Conservation (phyloP, 2,113 vertebrate species). For the Melierax canorus region DNA sequence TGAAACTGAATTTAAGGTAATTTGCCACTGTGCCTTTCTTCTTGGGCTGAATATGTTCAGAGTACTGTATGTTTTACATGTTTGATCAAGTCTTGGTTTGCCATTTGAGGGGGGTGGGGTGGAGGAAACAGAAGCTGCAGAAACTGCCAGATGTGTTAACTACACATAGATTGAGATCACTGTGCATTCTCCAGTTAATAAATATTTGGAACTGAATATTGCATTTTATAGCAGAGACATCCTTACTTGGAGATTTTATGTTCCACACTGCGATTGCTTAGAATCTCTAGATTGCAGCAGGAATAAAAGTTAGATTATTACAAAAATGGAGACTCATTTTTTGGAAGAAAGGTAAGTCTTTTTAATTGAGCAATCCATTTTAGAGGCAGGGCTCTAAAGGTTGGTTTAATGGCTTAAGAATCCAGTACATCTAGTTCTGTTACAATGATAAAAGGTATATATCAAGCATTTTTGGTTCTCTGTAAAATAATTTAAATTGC, state of each 20-base stretch:
- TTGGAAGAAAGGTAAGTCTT: slow-evolving; percentile 9
- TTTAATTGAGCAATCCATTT: background rate
- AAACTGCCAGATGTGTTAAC: background rate
- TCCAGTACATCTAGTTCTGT: background rate
- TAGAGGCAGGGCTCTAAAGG: background rate
- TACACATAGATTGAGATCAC: background rate
- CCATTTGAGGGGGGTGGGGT: background rate
- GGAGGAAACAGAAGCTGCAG: background rate
- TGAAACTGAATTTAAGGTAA: slow-evolving; percentile 98
- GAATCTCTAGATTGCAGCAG: background rate
- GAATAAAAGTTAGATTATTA: slow-evolving; percentile 2
- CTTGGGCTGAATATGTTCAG: background rate
- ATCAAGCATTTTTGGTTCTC: background rate
- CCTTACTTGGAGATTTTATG: background rate
- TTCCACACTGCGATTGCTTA: background rate
- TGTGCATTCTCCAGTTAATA: background rate
- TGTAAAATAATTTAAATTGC: background rate
- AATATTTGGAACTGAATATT: background rate
- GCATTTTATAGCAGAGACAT: background rate
- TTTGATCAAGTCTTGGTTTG: background rate
- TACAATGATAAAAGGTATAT: background rate
- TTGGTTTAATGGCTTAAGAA: background rate
- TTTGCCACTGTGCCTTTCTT: background rate
- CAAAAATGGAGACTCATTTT: background rate
- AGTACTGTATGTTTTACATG: background rate